phyloP scores from a whole-genome alignment of 2,113 vertebrate genomes.

The Odobenus rosmarus region DNA sequence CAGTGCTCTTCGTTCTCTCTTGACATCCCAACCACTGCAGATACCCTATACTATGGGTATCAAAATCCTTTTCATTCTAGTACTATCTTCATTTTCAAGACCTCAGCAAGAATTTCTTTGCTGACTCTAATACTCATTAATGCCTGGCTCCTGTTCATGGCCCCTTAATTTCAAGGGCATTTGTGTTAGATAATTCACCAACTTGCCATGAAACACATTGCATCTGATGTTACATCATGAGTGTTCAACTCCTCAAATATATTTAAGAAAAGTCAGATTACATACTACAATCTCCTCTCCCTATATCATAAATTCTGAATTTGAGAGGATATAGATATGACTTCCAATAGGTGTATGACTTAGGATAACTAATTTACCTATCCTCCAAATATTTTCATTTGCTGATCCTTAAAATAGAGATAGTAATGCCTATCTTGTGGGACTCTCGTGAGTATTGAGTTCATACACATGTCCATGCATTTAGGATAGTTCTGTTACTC shows the following conservation, averaged over 20 bases:
- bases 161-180: not conserved
- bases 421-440: not conserved
- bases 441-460: too few species aligned
- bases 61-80: not conserved
- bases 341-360: not conserved
- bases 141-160: rapidly evolving
- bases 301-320: not conserved
- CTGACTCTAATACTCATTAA: not conserved
- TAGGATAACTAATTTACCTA: not conserved
- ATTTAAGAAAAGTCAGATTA: not conserved
- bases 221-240: not conserved
- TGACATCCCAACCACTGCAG: not conserved
- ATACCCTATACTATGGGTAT: rapidly evolving
- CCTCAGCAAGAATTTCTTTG: not conserved
- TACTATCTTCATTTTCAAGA: not conserved
- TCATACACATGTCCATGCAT: not conserved
- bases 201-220: not conserved
- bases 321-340: not conserved
- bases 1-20: not conserved
- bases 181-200: not conserved
- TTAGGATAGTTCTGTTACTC: not conserved
- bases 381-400: not conserved
- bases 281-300: not conserved
- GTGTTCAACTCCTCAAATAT: not conserved
- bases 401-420: not conserved